Evolutionary conservation across 2,888 invertebrate species (phyloP).

Genomic region (Formica aserva): DNA sequence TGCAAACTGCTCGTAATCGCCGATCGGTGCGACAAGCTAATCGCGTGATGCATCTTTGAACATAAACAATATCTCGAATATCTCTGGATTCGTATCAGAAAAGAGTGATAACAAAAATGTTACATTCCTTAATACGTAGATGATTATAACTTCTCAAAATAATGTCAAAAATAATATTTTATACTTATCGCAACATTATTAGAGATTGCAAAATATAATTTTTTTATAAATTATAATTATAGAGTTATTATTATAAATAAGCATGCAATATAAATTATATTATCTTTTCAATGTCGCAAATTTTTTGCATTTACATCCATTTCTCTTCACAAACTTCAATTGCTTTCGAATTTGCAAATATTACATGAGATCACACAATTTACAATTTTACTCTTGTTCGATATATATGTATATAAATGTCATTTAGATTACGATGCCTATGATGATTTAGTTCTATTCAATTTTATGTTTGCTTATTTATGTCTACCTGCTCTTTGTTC

Average conservation of each 20-base stretch:
- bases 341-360: background rate
- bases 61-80: constrained; percentile 51
- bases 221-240: background rate
- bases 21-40: constrained; percentile 8
- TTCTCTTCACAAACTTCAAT: background rate
- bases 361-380: background rate
- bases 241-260: background rate
- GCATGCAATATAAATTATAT: constrained; percentile 1
- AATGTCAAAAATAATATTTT: background rate
- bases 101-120: background rate
- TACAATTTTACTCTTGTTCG: constrained; percentile 16
- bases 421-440: constrained; percentile 15
- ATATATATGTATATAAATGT: background rate
- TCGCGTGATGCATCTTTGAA: constrained; percentile 48
- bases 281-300: background rate
- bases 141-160: background rate
- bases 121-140: background rate
- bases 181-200: background rate
- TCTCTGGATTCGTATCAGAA: background rate
- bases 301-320: background rate
- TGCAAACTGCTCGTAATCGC: constrained; percentile 36
- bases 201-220: background rate
- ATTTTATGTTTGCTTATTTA: constrained; percentile 33
- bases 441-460: constrained; percentile 19
- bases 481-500: background rate